These are phyloP conservation scores for Melinaea menophilus DNA, from an alignment of 2,888 invertebrate species.

Conservation along the genomic window DNA sequence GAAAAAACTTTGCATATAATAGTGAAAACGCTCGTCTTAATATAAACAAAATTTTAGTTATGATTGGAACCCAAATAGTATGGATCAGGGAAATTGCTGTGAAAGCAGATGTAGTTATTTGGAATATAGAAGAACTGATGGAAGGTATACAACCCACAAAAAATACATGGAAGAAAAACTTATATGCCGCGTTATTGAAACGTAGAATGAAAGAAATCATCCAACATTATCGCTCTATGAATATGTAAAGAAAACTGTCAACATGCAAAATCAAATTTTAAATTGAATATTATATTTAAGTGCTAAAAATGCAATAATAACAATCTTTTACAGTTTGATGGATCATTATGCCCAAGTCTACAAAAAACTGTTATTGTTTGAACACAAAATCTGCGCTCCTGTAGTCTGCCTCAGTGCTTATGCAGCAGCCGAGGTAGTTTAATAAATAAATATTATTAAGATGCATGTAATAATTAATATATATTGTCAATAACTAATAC, in stretches of 20 bases:
- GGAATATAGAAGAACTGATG: conserved; percentile 54
- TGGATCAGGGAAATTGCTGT: conserved; percentile 57
- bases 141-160: conserved; percentile 42
- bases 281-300: conserved; percentile 9
- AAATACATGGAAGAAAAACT: conserved; percentile 35
- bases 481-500: neutral
- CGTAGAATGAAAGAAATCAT: conserved; percentile 49
- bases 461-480: neutral
- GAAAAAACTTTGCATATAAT: no score
- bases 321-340: conserved; percentile 44
- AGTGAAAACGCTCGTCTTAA: no score
- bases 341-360: conserved; percentile 48
- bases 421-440: conserved; percentile 43
- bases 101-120: conserved; percentile 54
- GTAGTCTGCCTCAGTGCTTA: conserved; percentile 53
- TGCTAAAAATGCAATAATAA: conserved; percentile 10
- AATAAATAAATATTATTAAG: neutral
- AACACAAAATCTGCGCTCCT: conserved; percentile 46
- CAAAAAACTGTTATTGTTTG: conserved; percentile 54
- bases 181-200: conserved; percentile 40
- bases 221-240: conserved; percentile 49
- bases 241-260: conserved; percentile 39
- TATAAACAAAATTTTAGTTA: conserved; percentile 42
- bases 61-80: conserved; percentile 53
- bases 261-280: conserved; percentile 18